Evolutionary conservation across 2,888 invertebrate species (phyloP).

Genomic region (Lamellibrachia satsuma): DNA sequence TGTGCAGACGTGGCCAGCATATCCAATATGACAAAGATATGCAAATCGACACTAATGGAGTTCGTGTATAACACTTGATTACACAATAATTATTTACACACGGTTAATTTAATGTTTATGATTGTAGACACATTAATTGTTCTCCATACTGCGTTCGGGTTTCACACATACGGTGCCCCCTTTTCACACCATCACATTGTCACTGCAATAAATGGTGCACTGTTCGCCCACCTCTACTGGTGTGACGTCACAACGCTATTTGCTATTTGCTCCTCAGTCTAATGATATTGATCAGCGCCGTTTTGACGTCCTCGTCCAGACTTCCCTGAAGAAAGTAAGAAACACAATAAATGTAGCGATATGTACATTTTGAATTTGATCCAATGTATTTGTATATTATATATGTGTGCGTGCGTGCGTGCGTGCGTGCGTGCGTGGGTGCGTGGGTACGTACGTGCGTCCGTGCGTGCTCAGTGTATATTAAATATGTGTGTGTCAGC

Average conservation of each 20-base stretch:
- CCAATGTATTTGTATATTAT: background rate
- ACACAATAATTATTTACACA: background rate
- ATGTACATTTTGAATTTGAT: no score
- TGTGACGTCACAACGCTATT: background rate
- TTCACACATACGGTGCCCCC: background rate
- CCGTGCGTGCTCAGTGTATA: no score
- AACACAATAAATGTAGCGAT: background rate
- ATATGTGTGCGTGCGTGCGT: no score
- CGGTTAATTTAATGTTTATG: background rate
- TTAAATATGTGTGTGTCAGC: no score
- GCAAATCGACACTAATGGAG: background rate
- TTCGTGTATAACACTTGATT: background rate
- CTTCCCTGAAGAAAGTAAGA: background rate
- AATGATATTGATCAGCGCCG: background rate
- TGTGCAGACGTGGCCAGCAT: background rate
- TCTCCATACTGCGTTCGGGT: background rate
- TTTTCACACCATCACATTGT: background rate
- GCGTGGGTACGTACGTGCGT: no score
- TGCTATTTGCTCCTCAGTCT: background rate
- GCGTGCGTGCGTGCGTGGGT: no score
- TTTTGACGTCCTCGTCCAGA: slow-evolving; percentile 1
- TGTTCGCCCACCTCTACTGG: background rate
- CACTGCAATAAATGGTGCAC: background rate
- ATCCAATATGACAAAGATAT: background rate
- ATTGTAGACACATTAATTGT: background rate